Conservation (phyloP, 2,113 vertebrate species). For the Mobula hypostoma region DNA sequence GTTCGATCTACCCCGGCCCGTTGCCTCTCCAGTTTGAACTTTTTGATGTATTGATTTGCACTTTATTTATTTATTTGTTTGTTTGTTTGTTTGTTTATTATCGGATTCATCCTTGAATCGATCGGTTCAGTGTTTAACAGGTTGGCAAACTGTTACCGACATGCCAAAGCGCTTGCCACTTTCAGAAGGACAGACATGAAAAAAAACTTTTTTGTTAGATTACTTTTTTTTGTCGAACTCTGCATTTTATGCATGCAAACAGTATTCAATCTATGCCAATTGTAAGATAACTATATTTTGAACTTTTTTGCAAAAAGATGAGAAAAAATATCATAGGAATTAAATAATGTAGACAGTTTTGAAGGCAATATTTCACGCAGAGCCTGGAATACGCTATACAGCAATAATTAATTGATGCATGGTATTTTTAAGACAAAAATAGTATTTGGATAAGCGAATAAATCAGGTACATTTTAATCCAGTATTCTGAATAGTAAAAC, state of each 20-base stretch:
- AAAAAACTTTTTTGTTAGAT: constrained; percentile 43
- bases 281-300: constrained; percentile 58
- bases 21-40: constrained; percentile 33
- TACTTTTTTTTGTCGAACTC: constrained; percentile 59
- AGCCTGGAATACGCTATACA: constrained; percentile 70
- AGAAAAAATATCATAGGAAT: constrained; percentile 24
- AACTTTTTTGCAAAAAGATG: constrained; percentile 41
- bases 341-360: constrained; percentile 42
- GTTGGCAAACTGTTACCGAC: constrained; percentile 64
- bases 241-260: constrained; percentile 64
- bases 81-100: neutral
- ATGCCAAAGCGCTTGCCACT: constrained; percentile 85
- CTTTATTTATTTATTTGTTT: constrained; percentile 45
- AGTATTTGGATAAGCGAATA: constrained; percentile 62
- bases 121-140: neutral
- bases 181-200: constrained; percentile 50
- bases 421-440: constrained; percentile 69
- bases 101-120: constrained; percentile 36
- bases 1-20: neutral
- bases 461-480: constrained; percentile 70
- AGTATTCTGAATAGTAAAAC: constrained; percentile 61
- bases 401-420: constrained; percentile 82
- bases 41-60: constrained; percentile 57
- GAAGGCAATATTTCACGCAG: constrained; percentile 66
- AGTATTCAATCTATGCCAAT: constrained; percentile 73